Base-by-base conservation (phyloP, 2,113 vertebrate species). In the Vimba vimba region DNA sequence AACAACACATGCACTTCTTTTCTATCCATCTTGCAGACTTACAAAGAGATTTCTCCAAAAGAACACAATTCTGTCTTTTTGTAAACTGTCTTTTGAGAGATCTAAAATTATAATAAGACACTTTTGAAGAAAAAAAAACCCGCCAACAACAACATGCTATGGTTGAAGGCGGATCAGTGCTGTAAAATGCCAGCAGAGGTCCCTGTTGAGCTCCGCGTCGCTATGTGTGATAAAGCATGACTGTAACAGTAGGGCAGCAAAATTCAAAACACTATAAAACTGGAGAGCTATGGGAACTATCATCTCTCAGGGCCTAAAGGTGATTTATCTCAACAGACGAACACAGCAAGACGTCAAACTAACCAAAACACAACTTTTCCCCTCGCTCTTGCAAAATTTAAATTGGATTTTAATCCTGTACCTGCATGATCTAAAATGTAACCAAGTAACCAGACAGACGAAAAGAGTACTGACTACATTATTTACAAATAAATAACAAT, bases 221-320 rank as follows among this genome's bases (percentile, higher is more conserved):
- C 13, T 33, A 39, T 9, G 52, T 79, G 82, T 57, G 55, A 60
- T 47, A 6, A 5, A 30, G 73, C 87, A 47, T 50, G 21, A 84
- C 27, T 86, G 62, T 45, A 82, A 85, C 33, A 64, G 78, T 88
- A 36, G 89, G 88, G 87, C 87, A 33, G 79, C 87, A 89, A 84
- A 90, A 90, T 88, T 91, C 69, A 52, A 89, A 92, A 91, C 87
- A 93, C 91, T 92, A 88, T 95, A 95, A 95, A 95, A 95, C 89
- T 79, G 87, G 94, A 96, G 93, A 93, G 92, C 92, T 94, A 94
- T 95, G 95, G 93, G 94, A 95, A 94, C 94, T 85, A 82, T 93
- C 87, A 85, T 83, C 86, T 92, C 81, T 75, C 88, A 90, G 87
- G 89, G 78, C 64, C 86, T 89, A 83, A 23, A 81, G 0, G 87